Evolutionary conservation across 2,888 invertebrate genomes (phyloP), one percentile per base, ranked within the genome.

Genomic region (Eupeodes latifasciatus): DNA sequence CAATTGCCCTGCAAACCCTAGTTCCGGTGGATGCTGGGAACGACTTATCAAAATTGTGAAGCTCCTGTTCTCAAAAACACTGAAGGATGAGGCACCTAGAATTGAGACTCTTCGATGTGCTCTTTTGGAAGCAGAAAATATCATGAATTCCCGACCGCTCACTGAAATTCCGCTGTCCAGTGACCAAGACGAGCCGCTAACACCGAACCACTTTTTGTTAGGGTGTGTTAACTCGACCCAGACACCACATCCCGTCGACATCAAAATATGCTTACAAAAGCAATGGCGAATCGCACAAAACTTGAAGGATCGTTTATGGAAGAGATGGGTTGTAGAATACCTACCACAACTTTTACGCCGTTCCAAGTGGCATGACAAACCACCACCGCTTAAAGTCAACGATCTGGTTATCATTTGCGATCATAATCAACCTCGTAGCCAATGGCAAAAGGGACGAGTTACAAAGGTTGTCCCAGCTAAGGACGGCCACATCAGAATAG

Each of bases 1-100:
- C 5, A 89, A 85, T 55, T 67, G 59, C 53, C 72, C 71, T 12
- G 40, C 16, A 4, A 89, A 89, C 10, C 84, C 89, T 0, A 78
- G 75, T 36, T 89, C 90, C 74, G 91, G 90, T 10, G 91, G 91
- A 0, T 81, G 89, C 44, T 90, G 91, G 91, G 89, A 89, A 62
- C 67, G 84, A 4, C 57, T 89, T 3, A 76, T 89, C 1, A 40
- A 34, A 11, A 79, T 84, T 14, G 66, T 90, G 2, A 89, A 89
- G 11, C 71, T 40, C 7, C 36, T 36, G 5, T 36, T 88, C 2
- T 49, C 55, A 14, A 74, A 69, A 64, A 77, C 81, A 1, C 62
- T 89, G 19, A 64, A 77, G 0, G 77, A 79, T 27, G 79, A 71
- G 36, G 36, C 84, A 0, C 85, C 89, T 2, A 72, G 83, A 1